These are phyloP conservation scores for Epizoanthus stellaris DNA, from an alignment of 92 coral and sea anemone species.

Conservation along the genomic window DNA sequence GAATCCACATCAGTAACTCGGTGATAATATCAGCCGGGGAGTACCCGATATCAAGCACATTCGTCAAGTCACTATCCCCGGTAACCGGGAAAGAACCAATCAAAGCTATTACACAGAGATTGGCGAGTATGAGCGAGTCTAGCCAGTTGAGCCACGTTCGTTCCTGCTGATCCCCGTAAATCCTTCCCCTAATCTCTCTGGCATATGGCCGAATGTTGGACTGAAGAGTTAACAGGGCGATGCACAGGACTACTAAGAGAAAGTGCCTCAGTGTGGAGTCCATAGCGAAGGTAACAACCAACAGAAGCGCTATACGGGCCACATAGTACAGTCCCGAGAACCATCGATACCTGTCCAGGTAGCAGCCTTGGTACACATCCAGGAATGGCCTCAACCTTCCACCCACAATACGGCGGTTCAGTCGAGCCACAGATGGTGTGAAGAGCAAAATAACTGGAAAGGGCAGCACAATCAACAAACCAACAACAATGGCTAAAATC, in stretches of 20 bases:
- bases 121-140: slow-evolving; percentile 52
- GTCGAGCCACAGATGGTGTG: slow-evolving; percentile 46
- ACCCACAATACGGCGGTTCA: slow-evolving; percentile 45
- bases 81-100: slow-evolving; percentile 57
- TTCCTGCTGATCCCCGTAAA: background rate
- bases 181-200: background rate
- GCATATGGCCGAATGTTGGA: slow-evolving; percentile 63
- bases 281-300: slow-evolving; percentile 35
- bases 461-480: slow-evolving; percentile 67
- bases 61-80: slow-evolving; percentile 39
- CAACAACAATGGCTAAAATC: slow-evolving; percentile 58
- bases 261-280: slow-evolving; percentile 40
- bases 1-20: slow-evolving; percentile 59
- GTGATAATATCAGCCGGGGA: slow-evolving; percentile 46
- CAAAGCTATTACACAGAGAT: slow-evolving; percentile 52
- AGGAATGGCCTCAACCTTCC: slow-evolving; percentile 48
- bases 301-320: slow-evolving; percentile 52
- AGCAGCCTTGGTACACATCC: slow-evolving; percentile 60
- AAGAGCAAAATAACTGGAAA: slow-evolving; percentile 64
- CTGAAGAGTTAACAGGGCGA: slow-evolving; percentile 48
- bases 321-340: slow-evolving; percentile 64
- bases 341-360: slow-evolving; percentile 52
- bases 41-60: slow-evolving; percentile 19
- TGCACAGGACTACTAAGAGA: slow-evolving; percentile 41
- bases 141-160: slow-evolving; percentile 44